Conservation (phyloP, 2,113 vertebrate genomes). For the Mormyrus lacerda region DNA sequence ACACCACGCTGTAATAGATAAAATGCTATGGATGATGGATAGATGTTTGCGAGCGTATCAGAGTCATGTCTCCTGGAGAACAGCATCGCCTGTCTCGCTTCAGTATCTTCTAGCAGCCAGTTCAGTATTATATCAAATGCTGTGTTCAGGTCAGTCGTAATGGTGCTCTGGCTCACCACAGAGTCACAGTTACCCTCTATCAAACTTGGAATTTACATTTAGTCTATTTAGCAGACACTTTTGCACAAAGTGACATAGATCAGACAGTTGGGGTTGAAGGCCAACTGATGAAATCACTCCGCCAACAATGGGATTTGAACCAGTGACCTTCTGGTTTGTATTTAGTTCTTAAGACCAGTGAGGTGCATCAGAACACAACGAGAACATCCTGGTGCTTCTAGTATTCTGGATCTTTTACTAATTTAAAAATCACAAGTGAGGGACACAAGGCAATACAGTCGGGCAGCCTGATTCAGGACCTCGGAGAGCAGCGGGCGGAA, state of each 20-base stretch:
- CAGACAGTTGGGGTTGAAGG: not conserved
- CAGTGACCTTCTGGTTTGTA: not conserved
- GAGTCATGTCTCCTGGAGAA: not conserved
- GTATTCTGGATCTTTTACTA: not conserved
- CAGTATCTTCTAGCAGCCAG: not conserved
- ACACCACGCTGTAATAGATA: not conserved
- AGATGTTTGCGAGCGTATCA: not conserved
- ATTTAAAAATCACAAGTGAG: not conserved
- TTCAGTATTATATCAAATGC: not conserved
- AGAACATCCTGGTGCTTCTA: not conserved
- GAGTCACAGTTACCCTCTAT: not conserved
- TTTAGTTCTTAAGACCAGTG: not conserved
- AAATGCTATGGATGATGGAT: not conserved
- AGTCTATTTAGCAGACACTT: not conserved
- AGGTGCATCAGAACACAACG: not conserved
- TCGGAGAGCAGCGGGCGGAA: not conserved
- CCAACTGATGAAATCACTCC: not conserved
- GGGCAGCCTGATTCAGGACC: constrained; percentile 33
- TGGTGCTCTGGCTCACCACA: not conserved
- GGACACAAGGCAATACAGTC: constrained; percentile 27
- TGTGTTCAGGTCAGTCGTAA: not conserved
- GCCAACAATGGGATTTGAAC: not conserved
- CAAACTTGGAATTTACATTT: not conserved
- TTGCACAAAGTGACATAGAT: not conserved
- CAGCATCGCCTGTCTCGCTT: not conserved